Base-by-base conservation (phyloP, 2,797 vertebrate genomes). In the Allobates femoralis region DNA sequence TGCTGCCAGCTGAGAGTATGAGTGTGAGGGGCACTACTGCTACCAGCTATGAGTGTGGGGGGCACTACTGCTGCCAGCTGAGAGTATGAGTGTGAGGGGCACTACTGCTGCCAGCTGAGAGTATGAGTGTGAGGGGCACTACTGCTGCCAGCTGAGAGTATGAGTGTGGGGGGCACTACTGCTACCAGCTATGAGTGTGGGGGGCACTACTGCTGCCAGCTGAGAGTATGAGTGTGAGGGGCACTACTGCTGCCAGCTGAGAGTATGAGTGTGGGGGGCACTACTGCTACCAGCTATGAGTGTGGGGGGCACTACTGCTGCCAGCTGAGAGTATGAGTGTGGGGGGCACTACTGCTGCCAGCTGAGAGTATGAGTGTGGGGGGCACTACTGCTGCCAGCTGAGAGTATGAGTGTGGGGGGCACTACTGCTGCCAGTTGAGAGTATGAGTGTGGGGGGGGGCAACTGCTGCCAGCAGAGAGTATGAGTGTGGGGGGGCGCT, bases 111-210 rank as follows among this genome's bases (percentile, higher is more conserved):
- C 12, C 15, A 11, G 51, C 8, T 18, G 16, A 4, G 5, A 41
- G 41, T 46, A 46, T 0, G 41, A 46, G 41, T 46, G 41, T n/a
- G 41, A 1, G 5, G 41, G 41, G 5, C 46, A 26, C n/a, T 80
- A n/a, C 66, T n/a, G n/a, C n/a, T n/a, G n/a, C n/a, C n/a, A n/a
- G 74, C 55, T 34, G 84, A 80, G 51, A 86, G 84, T 86, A 85
- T 18, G 15, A 6, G 16, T 19, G 28, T 15, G 5, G 30, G 16
- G 30, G 30, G 30, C 32, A 16, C 8, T 53, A 53, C 15, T 10
- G 11, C 8, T 53, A 15, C 12, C 15, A 11, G 51, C 8, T 53
- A 46, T 8, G 41, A 46, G 41, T 46, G 41, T 5, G 41, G 41
- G 41, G 0, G 60, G 84, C 81, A 85, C 11, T 16, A 6, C 6